A percentile compares a stretch with the other conserved stretches of the same genome.
Evolutionary conservation across 1,140 invertebrate genomes (phyloP).

Genomic region (Pogonomyrmex barbatus): DNA sequence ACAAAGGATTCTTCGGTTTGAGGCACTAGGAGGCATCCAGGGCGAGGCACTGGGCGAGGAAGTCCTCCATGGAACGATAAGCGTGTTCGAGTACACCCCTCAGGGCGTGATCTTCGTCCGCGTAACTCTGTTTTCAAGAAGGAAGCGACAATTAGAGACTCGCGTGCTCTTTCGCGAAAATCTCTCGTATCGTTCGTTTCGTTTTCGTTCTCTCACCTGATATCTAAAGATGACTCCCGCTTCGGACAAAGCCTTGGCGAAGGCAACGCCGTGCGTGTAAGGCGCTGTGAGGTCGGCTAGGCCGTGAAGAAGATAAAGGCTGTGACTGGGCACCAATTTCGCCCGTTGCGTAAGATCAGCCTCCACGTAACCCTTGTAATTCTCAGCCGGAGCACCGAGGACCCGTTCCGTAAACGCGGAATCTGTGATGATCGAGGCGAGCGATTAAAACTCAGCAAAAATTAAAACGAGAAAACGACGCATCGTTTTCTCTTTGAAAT

Average conservation of each 20-base stretch:
- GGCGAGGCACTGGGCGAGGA: constrained; percentile 93
- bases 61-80: constrained; percentile 94
- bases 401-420: constrained; percentile 97
- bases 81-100: constrained; percentile 93
- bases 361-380: constrained; percentile 96
- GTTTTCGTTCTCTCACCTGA: constrained; percentile 89
- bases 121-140: constrained; percentile 89
- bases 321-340: constrained; percentile 93
- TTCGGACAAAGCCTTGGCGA: constrained; percentile 94
- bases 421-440: constrained; percentile 88
- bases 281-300: constrained; percentile 96
- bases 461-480: constrained; percentile 31
- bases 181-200: neutral
- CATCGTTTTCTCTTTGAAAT: too few species aligned
- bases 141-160: neutral
- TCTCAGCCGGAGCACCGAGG: constrained; percentile 94
- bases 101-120: constrained; percentile 93
- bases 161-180: neutral
- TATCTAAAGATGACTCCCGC: constrained; percentile 95
- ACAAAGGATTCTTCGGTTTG: constrained; percentile 82
- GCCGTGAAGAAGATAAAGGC: constrained; percentile 95
- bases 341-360: constrained; percentile 95
- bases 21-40: constrained; percentile 90
- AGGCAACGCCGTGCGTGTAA: constrained; percentile 95
- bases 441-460: neutral